These are phyloP conservation scores for Ceratitis capitata DNA, from an alignment of 1,140 invertebrate genomes.

Conservation along the genomic window DNA sequence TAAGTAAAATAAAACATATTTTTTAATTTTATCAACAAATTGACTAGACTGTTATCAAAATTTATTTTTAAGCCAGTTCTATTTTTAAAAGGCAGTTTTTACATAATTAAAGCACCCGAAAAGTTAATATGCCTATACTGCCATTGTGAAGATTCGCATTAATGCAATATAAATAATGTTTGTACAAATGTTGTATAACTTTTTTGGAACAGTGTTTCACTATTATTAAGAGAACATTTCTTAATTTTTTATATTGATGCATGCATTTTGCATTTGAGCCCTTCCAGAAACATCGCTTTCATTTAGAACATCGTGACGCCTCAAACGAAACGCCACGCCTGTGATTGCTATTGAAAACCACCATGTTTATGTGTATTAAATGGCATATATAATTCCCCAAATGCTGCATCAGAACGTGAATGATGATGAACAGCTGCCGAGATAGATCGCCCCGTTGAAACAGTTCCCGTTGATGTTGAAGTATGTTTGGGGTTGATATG, in stretches of 20 bases:
- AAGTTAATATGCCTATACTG: background rate
- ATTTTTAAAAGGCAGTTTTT: background rate
- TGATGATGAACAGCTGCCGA: conserved; percentile 59
- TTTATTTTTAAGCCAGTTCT: conserved; percentile 2
- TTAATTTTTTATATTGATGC: background rate
- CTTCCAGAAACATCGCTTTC: background rate
- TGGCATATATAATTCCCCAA: conserved; percentile 20
- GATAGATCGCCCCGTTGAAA: conserved; percentile 58
- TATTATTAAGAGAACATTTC: background rate
- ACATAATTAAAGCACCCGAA: background rate
- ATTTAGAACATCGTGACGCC: background rate
- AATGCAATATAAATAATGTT: background rate
- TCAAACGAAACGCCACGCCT: background rate
- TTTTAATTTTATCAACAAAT: background rate
- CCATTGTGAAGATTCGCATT: background rate
- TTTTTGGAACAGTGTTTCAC: background rate
- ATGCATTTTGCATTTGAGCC: background rate
- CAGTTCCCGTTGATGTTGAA: conserved; percentile 55
- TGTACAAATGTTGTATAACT: background rate
- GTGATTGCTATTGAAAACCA: conserved; percentile 23
- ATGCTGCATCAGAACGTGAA: conserved; percentile 44
- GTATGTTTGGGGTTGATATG: conserved; percentile 46
- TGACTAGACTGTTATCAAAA: background rate
- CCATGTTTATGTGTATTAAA: conserved; percentile 24
- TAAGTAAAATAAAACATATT: conserved; percentile 22